Percentiles rank a stretch among this genome's conserved stretches.
Conservation (phyloP, 2,113 vertebrate species). For the Corydoras sp. region DNA sequence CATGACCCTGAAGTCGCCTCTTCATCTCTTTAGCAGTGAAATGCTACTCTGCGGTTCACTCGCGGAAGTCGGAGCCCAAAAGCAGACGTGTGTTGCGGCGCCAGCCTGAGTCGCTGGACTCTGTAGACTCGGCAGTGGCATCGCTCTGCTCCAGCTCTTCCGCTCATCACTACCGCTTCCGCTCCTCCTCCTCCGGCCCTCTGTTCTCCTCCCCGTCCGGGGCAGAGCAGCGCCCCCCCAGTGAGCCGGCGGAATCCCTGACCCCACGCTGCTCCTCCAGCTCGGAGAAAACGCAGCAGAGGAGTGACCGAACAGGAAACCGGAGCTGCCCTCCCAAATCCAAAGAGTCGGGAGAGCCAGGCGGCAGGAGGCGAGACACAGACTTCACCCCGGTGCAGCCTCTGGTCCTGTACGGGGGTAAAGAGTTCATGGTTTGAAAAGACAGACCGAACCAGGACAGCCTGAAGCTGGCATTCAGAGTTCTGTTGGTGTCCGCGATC, state of each 20-base stretch:
- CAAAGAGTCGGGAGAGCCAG: constrained; percentile 50
- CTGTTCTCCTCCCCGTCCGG: constrained; percentile 64
- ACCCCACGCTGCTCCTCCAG: constrained; percentile 45
- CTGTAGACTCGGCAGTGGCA: constrained; percentile 47
- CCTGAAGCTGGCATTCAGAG: constrained; percentile 22
- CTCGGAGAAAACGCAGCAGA: constrained; percentile 65
- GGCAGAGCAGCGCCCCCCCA: constrained; percentile 19
- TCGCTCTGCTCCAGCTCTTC: constrained; percentile 60
- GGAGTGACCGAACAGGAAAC: constrained; percentile 69
- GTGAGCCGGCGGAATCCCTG: constrained; percentile 38
- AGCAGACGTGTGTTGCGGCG: constrained; percentile 64
- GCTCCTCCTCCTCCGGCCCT: constrained; percentile 71
- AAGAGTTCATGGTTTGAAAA: constrained; percentile 92
- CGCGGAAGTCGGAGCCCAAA: constrained; percentile 66
- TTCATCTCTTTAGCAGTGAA: constrained; percentile 28
- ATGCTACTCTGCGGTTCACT: constrained; percentile 45
- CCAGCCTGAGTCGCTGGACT: constrained; percentile 71
- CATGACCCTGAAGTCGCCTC: not conserved
- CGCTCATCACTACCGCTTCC: constrained; percentile 64
- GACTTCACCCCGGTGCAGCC: constrained; percentile 72
- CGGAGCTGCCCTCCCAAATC: constrained; percentile 81
- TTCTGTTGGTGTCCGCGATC: not conserved
- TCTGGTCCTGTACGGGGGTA: constrained; percentile 82
- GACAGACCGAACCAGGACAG: constrained; percentile 25
- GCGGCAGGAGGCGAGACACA: constrained; percentile 63